A percentile compares a stretch with the other conserved stretches of the same genome.
Evolutionary conservation across 2,797 vertebrate genomes (phyloP).

Genomic region (Ctenopoma kingsleyae): DNA sequence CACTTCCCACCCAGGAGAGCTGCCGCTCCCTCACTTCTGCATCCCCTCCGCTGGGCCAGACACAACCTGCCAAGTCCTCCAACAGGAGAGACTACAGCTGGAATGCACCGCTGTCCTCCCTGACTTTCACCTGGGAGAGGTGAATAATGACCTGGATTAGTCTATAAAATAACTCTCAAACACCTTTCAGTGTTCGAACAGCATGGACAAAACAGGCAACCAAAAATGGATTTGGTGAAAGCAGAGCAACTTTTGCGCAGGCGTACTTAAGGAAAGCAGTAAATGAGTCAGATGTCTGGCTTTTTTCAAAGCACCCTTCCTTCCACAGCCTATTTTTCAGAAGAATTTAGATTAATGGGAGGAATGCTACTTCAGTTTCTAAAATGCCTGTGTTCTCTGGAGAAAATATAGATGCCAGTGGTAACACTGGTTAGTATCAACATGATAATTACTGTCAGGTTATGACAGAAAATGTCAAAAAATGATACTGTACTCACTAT

Average conservation of each 20-base stretch:
- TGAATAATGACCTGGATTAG: constrained; percentile 82
- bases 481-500: constrained; percentile 55
- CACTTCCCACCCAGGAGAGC: constrained; percentile 79
- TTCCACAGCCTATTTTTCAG: constrained; percentile 69
- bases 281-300: constrained; percentile 76
- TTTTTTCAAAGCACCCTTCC: constrained; percentile 78
- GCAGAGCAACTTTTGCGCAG: constrained; percentile 57
- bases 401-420: constrained; percentile 71
- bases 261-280: constrained; percentile 58
- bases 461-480: constrained; percentile 65
- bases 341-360: constrained; percentile 81
- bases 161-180: constrained; percentile 77
- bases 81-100: constrained; percentile 84
- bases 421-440: constrained; percentile 78
- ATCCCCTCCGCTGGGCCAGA: constrained; percentile 80
- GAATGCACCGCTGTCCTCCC: constrained; percentile 85
- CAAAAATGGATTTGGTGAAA: constrained; percentile 70
- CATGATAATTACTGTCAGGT: constrained; percentile 75
- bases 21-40: constrained; percentile 85
- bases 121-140: constrained; percentile 84
- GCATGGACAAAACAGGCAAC: constrained; percentile 65
- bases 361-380: constrained; percentile 75
- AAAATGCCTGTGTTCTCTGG: constrained; percentile 70
- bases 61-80: constrained; percentile 88
- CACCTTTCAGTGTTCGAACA: constrained; percentile 68